Conservation (phyloP, 2,888 invertebrate species). For the Drosophila anceps region DNA sequence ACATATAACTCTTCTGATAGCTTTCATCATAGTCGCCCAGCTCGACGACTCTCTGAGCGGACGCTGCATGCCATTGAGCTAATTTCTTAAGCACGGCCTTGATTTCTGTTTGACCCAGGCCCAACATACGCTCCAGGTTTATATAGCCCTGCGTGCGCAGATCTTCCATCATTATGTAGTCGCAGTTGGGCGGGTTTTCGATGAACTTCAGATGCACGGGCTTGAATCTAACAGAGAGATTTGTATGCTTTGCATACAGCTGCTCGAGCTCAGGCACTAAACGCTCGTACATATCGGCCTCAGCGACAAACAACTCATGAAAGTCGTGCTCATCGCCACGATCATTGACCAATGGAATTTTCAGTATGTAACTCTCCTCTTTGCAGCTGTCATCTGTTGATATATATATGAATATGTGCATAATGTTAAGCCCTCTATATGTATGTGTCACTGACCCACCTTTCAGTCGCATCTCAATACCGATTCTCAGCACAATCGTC, state of each 20-base stretch:
- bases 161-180: slow-evolving; percentile 80
- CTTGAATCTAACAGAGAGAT: slow-evolving; percentile 60
- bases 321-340: slow-evolving; percentile 64
- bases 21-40: slow-evolving; percentile 60
- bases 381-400: slow-evolving; percentile 42
- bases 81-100: slow-evolving; percentile 71
- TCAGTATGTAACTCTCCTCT: slow-evolving; percentile 67
- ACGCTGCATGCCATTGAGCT: slow-evolving; percentile 82
- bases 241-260: slow-evolving; percentile 54
- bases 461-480: slow-evolving; percentile 64
- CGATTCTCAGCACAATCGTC: slow-evolving; percentile 74
- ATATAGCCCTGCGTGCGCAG: slow-evolving; percentile 60
- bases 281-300: slow-evolving; percentile 72
- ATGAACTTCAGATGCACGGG: slow-evolving; percentile 64
- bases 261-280: slow-evolving; percentile 76
- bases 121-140: slow-evolving; percentile 69
- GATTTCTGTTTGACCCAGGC: slow-evolving; percentile 71
- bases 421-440: slow-evolving; percentile 7
- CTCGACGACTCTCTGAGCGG: slow-evolving; percentile 65
- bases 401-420: slow-evolving; percentile 1
- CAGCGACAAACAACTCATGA: slow-evolving; percentile 56
- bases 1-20: slow-evolving; percentile 53
- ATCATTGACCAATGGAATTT: slow-evolving; percentile 68
- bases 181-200: slow-evolving; percentile 46
- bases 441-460: slow-evolving; percentile 54